Base-by-base conservation (phyloP, 2,888 invertebrate species). In the Lissocephala sabroskyi region DNA sequence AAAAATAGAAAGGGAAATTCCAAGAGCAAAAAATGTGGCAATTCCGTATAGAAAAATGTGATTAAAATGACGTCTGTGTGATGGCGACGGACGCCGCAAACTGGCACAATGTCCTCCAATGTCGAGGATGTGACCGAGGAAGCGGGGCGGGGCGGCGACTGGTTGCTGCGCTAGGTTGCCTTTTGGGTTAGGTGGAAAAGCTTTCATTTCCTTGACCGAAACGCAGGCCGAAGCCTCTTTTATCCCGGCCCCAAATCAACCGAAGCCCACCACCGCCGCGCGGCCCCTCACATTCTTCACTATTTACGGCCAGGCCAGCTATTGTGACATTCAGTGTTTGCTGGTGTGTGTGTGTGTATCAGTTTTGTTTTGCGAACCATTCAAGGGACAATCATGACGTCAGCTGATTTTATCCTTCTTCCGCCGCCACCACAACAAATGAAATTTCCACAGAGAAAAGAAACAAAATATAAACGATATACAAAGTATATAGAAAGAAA, bases 161-260 rank as follows among this genome's bases (percentile, higher is more conserved):
- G 32, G 44, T 35, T 28, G 18, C 10, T 36, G 35, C 32, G n/a
- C 23, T 48, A 49, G 41, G 14, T n/a, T n/a, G n/a, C n/a, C n/a
- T n/a, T n/a, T n/a, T n/a, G n/a, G n/a, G n/a, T n/a, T n/a, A n/a
- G n/a, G n/a, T n/a, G 23, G 26, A 23, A 16, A 11, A 36, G 35
- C 32, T 48, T 55, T 58, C 57, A 62, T 68, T 68, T 68, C 68
- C 68, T 68, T 68, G 75, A 68, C 68, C 68, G 75, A 68, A 68
- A 57, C 75, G 55, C 71, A 68, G 55, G 58, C 62, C 66, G 60
- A 70, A 66, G 60, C 63, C 56, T 46, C 42, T 47, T 33, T 46
- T 37, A 36, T 16, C 39, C 5, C 39, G 13, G 30, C n/a, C n/a
- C n/a, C n/a, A n/a, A n/a, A n/a, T n/a, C n/a, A n/a, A n/a, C n/a